Percentiles rank a stretch among this genome's conserved stretches.
Conservation (phyloP, 2,797 vertebrate species). For the Pitangus sulphuratus region DNA sequence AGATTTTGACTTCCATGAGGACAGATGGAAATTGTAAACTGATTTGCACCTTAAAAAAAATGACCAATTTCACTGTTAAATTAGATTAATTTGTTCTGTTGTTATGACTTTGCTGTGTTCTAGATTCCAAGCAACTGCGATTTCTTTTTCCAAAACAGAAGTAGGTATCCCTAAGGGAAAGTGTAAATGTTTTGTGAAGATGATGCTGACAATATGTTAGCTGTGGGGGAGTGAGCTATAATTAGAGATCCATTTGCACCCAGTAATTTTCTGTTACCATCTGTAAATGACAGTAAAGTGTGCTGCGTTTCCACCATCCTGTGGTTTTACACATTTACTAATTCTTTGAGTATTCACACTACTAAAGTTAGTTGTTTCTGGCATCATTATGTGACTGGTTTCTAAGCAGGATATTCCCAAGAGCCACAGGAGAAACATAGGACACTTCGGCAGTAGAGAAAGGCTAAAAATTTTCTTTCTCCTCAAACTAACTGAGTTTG, state of each 20-base stretch:
- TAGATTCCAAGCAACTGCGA: not conserved
- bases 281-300: not conserved
- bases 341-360: not conserved
- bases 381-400: not conserved
- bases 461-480: not conserved
- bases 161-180: not conserved
- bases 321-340: not conserved
- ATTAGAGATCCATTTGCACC: slow-evolving; percentile 10
- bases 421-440: not conserved
- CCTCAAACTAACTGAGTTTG: not conserved
- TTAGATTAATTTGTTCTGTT: not conserved
- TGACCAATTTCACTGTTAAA: not conserved
- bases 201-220: not conserved
- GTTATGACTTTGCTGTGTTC: not conserved
- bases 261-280: not conserved
- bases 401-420: not conserved
- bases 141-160: not conserved
- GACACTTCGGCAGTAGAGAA: not conserved
- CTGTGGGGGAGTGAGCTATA: not conserved
- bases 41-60: slow-evolving; percentile 43
- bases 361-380: not conserved
- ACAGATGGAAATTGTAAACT: slow-evolving; percentile 12
- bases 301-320: not conserved
- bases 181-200: not conserved
- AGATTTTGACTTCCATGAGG: slow-evolving; percentile 1